These are phyloP conservation scores for Tragelaphus strepsiceros DNA, from an alignment of 2,113 vertebrate genomes.

Conservation along the genomic window DNA sequence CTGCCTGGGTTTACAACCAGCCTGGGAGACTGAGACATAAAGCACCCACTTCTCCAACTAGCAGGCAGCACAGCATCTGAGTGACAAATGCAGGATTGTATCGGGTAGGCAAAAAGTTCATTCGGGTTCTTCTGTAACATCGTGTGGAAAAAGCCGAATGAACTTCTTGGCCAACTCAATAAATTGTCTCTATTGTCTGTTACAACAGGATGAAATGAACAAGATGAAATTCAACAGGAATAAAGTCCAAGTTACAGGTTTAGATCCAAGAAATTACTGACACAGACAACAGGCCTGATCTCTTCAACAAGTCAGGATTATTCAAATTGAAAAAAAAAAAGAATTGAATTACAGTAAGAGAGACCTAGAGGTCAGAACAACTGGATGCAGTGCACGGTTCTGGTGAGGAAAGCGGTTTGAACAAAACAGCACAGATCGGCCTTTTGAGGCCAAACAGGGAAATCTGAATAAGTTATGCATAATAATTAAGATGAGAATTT, in stretches of 20 bases:
- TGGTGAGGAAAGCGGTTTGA: background rate
- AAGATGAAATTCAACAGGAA: background rate
- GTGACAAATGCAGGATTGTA: background rate
- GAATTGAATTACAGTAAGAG: background rate
- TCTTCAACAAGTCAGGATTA: background rate
- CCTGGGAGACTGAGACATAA: background rate
- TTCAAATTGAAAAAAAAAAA: background rate
- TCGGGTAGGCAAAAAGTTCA: background rate
- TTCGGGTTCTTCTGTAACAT: background rate
- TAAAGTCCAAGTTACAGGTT: background rate
- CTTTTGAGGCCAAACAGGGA: background rate
- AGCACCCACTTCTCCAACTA: background rate
- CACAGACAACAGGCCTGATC: background rate
- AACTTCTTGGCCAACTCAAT: background rate
- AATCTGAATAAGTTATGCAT: background rate
- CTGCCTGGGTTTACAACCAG: slow-evolving; percentile 14
- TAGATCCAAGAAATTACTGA: background rate
- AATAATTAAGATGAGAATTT: background rate
- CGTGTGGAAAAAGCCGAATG: background rate
- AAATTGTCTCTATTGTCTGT: background rate
- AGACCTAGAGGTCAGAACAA: background rate
- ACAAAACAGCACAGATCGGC: background rate
- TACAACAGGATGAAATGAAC: background rate
- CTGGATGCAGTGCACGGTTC: background rate
- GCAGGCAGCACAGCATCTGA: background rate